Evolutionary conservation across 2,113 vertebrate genomes (phyloP), one percentile per base, ranked within the genome.

Genomic region (Hydrolagus affinis): DNA sequence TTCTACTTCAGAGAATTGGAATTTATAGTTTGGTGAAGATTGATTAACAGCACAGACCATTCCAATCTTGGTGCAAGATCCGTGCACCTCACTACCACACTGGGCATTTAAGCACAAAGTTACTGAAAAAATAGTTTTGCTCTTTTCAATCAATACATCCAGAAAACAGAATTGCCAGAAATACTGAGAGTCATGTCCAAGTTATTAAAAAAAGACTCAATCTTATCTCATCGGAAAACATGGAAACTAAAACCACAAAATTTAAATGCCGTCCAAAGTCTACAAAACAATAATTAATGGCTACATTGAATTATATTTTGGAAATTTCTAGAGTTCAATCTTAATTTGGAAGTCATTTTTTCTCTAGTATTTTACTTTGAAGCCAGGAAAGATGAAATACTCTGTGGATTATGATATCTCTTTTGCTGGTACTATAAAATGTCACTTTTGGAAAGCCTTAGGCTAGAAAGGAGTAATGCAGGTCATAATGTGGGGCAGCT

Each of bases 91-190:
- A 25, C 2, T 30, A 25, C n/a, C 11, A 64, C 23, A 64, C 11
- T 25, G 4, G 8, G 12, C 62, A 23, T 80, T 19, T 60, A 7
- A 11, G 64, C n/a, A 17, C 11, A 23, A 14, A 44, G n/a, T 6
- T 12, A 62, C 14, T 73, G 28, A 30, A 25, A 12, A 15, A 73
- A 25, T 32, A 73, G 71, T 28, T 73, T 73, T 32, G 71, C 32
- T 80, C 77, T 80, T 62, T 64, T 59, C 76, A 64, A 64, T 30
- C 28, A 80, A 80, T 11, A 75, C 23, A 30, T 23, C 62, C 59
- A 64, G 77, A 64, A 80, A 80, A 30, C 64, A 25, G 57, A 80
- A 80, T 80, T 62, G 60, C 11, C 59, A 28, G 60, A 64, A 23
- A 64, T 3, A 28, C 76, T 60, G n/a, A 62, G 6, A 44, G 6